These are phyloP conservation scores for Hypocryptadius cinnamomeus DNA, from an alignment of 2,113 vertebrate genomes.

Conservation along the genomic window DNA sequence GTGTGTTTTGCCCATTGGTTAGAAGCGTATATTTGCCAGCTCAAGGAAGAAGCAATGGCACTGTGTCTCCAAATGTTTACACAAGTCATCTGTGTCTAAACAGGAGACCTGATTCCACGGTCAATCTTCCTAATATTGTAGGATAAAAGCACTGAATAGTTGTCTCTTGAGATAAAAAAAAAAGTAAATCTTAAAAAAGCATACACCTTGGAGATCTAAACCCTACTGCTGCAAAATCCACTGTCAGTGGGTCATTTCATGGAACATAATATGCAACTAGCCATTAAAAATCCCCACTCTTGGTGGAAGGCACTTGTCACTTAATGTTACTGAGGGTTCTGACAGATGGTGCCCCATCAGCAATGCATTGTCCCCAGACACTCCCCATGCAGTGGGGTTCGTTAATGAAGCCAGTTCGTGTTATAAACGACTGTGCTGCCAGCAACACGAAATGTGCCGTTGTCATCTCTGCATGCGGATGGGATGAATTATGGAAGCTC, in stretches of 20 bases:
- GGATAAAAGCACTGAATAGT: neutral
- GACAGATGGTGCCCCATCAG: conserved; percentile 47
- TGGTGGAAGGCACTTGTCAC: neutral
- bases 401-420: conserved; percentile 17
- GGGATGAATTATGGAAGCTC: conserved; percentile 33
- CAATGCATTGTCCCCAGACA: neutral
- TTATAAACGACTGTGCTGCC: conserved; percentile 17
- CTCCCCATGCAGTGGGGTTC: neutral
- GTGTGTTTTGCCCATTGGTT: neutral
- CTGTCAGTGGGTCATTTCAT: neutral
- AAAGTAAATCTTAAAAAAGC: neutral
- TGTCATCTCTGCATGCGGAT: conserved; percentile 20
- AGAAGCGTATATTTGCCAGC: neutral
- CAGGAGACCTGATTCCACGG: neutral
- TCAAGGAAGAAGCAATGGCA: neutral
- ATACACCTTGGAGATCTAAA: neutral
- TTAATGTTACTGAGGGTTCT: neutral
- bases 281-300: neutral
- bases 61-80: neutral
- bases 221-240: neutral
- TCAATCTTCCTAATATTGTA: neutral
- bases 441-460: neutral
- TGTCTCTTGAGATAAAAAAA: neutral
- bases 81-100: neutral
- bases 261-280: neutral